These are phyloP conservation scores for Metalampra italica DNA, from an alignment of 2,888 invertebrate species.

Conservation along the genomic window DNA sequence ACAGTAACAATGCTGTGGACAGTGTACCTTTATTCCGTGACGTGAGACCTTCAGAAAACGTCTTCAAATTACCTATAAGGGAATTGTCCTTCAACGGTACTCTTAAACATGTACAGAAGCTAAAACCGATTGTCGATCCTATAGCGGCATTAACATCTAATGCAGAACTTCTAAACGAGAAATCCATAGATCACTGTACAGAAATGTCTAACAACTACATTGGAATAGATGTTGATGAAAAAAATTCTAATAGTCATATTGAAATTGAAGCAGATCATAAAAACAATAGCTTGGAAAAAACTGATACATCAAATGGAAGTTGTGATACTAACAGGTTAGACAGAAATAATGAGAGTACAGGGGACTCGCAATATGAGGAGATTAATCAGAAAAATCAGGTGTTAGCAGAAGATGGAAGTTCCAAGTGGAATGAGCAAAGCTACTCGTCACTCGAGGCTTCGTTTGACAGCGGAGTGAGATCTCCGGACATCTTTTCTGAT, in stretches of 20 bases:
- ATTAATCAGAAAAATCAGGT: conserved; percentile 34
- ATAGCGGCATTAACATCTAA: conserved; percentile 54
- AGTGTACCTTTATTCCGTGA: conserved; percentile 62
- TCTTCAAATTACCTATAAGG: conserved; percentile 68
- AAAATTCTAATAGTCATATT: conserved; percentile 1
- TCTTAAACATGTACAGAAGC: conserved; percentile 65
- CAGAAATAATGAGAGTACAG: conserved; percentile 50
- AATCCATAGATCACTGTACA: conserved; percentile 23
- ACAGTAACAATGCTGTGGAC: conserved; percentile 73
- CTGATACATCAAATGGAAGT: conserved; percentile 30
- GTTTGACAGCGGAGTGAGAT: conserved; percentile 71
- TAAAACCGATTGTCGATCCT: conserved; percentile 69
- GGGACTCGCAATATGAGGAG: conserved; percentile 54
- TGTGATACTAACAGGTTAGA: conserved; percentile 32
- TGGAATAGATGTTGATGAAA: conserved; percentile 19
- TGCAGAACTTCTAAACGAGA: conserved; percentile 37
- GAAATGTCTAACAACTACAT: conserved; percentile 24
- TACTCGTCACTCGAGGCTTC: conserved; percentile 66
- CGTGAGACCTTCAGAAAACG: conserved; percentile 48
- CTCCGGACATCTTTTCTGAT: conserved; percentile 84
- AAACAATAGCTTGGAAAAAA: conserved; percentile 2
- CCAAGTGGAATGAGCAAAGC: conserved; percentile 66
- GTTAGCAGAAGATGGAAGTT: conserved; percentile 39
- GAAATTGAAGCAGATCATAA: background rate
- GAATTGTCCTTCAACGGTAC: conserved; percentile 73